Evolutionary conservation across 2,888 invertebrate genomes (phyloP).

Genomic region (Agriotes lineatus): DNA sequence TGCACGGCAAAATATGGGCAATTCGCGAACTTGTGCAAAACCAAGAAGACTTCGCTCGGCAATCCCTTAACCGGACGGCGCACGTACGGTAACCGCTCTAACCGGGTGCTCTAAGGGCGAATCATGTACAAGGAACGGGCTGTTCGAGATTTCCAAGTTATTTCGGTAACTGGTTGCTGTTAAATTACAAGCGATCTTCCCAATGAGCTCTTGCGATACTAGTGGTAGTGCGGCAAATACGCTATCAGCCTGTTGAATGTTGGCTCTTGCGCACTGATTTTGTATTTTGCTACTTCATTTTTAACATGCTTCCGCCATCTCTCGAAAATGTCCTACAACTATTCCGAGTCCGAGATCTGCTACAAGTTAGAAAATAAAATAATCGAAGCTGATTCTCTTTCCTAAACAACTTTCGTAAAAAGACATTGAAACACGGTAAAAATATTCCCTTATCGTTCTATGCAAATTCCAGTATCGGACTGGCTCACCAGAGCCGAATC

Average conservation of each 20-base stretch:
- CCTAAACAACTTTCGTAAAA: too few species aligned
- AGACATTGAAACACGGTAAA: too few species aligned
- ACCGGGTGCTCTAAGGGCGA: not conserved
- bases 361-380: too few species aligned
- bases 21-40: conserved; percentile 13
- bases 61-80: not conserved
- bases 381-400: too few species aligned
- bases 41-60: not conserved
- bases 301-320: too few species aligned
- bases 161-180: not conserved
- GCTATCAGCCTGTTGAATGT: conserved; percentile 42
- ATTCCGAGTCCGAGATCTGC: too few species aligned
- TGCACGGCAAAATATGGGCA: not conserved
- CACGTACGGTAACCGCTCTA: not conserved
- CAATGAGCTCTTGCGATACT: conserved; percentile 26
- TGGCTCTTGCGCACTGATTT: conserved; percentile 32
- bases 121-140: not conserved
- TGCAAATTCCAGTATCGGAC: too few species aligned
- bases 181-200: not conserved
- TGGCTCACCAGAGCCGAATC: too few species aligned
- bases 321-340: too few species aligned
- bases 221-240: conserved; percentile 34
- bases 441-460: too few species aligned
- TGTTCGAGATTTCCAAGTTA: not conserved
- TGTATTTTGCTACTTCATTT: too few species aligned